Evolutionary conservation across 1,140 invertebrate species (phyloP), one percentile per base, ranked within the genome.

Genomic region (Whitmania pigra): DNA sequence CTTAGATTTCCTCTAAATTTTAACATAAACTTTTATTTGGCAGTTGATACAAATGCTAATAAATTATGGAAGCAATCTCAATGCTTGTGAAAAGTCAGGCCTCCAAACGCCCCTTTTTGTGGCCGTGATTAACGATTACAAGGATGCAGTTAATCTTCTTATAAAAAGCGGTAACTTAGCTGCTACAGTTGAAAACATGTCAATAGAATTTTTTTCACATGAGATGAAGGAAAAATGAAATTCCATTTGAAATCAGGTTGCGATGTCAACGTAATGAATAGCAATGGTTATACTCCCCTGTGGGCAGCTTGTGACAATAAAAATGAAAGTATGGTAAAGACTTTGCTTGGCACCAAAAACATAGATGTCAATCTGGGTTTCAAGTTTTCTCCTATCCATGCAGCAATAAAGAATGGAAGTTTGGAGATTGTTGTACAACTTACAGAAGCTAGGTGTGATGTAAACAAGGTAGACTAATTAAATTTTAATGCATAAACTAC

Each of bases 241-340:
- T 53, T 2, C 81, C 80, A 80, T 73, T 80, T 69, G n/a, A 22
- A 22, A 53, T 53, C 17, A 82, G 81, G 81, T 73, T 80, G 79
- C 76, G 76, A 78, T 75, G 71, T 80, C 13, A 78, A 77, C 71
- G 67, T 73, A 4, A 43, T 75, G 25, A 80, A 79, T 72, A 49
- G 20, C 18, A 76, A 77, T 40, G 70, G 74, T 20, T 74, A 78
- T 67, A 77, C 77, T 2, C 76, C 80, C 7, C 73, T 82, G 53
- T 80, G 77, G 71, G 72, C 76, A 49, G 81, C 81, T 17, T 79
- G 79, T 75, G 76, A 77, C 67, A 77, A 77, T 67, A 79, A 80
- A 18, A 75, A 77, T 40, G 74, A 75, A 20, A 73, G 73, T 13
- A 74, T 80, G 27, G 79, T 80, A 25, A 70, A 75, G 43, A 69